Conservation (phyloP, 2,888 invertebrate genomes). For the Ennomos fuscantarius region DNA sequence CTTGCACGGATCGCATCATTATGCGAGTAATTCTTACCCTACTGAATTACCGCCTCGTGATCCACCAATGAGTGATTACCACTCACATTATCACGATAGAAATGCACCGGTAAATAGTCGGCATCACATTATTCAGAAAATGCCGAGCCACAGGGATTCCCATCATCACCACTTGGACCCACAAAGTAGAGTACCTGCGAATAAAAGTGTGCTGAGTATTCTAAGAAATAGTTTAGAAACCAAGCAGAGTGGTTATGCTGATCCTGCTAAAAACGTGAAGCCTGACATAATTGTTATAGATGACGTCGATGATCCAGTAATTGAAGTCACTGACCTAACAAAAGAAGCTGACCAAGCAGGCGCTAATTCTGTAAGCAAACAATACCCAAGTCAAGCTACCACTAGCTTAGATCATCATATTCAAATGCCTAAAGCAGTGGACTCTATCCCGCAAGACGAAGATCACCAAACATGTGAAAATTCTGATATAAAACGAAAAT, state of each 20-base stretch:
- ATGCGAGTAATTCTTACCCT: conserved; percentile 59
- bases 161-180: conserved; percentile 64
- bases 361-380: conserved; percentile 49
- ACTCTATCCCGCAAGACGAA: conserved; percentile 85
- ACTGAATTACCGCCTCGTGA: conserved; percentile 62
- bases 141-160: conserved; percentile 69
- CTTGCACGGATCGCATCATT: conserved; percentile 60
- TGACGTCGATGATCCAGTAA: conserved; percentile 76
- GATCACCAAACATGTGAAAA: conserved; percentile 69
- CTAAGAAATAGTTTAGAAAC: conserved; percentile 90
- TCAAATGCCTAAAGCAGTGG: conserved; percentile 88
- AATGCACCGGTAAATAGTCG: conserved; percentile 60
- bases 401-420: conserved; percentile 77
- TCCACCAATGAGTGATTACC: conserved; percentile 57
- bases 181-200: conserved; percentile 82
- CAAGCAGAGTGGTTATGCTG: conserved; percentile 82
- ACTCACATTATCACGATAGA: conserved; percentile 67
- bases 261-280: conserved; percentile 80
- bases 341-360: conserved; percentile 64
- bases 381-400: conserved; percentile 46
- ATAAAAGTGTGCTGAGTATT: conserved; percentile 89
- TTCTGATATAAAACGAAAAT: conserved; percentile 64
- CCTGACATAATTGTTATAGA: conserved; percentile 82
- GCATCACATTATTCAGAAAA: conserved; percentile 74
- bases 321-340: conserved; percentile 78